phyloP scores from a whole-genome alignment of 2,797 vertebrate genomes.

The Channallabes apus region DNA sequence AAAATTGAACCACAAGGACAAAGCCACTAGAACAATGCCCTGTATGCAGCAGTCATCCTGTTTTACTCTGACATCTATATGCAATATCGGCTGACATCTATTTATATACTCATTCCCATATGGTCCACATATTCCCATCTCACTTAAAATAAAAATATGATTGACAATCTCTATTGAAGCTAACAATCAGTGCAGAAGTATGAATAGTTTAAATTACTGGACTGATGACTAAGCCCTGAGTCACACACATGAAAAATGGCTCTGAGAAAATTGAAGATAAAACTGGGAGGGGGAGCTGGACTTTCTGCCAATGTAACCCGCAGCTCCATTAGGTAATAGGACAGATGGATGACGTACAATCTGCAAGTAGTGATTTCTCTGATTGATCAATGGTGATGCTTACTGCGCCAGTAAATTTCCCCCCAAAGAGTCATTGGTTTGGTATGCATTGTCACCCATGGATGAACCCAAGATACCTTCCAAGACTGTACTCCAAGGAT shows the following conservation, averaged over 20 bases:
- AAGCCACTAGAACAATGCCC: conserved; percentile 9
- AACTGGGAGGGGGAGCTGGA: neutral
- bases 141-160: conserved; percentile 6
- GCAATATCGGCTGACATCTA: too few relatives aligned
- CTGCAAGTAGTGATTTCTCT: conserved; percentile 53
- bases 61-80: neutral
- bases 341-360: conserved; percentile 47
- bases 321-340: conserved; percentile 73
- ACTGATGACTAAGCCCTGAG: conserved; percentile 42
- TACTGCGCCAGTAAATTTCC: conserved; percentile 31
- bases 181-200: neutral
- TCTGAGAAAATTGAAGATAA: conserved; percentile 51
- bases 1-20: conserved; percentile 23
- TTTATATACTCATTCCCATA: neutral
- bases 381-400: conserved; percentile 56
- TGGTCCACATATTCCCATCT: neutral
- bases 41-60: neutral
- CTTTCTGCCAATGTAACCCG: conserved; percentile 45
- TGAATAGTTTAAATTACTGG: conserved; percentile 1
- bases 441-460: neutral
- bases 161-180: conserved; percentile 1
- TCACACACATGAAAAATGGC: conserved; percentile 41
- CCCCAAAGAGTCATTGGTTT: conserved; percentile 7
- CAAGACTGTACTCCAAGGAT: neutral
- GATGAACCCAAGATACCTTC: neutral